phyloP scores from a whole-genome alignment of 2,113 vertebrate species.

The Boulengeromyrus knoepffleri region DNA sequence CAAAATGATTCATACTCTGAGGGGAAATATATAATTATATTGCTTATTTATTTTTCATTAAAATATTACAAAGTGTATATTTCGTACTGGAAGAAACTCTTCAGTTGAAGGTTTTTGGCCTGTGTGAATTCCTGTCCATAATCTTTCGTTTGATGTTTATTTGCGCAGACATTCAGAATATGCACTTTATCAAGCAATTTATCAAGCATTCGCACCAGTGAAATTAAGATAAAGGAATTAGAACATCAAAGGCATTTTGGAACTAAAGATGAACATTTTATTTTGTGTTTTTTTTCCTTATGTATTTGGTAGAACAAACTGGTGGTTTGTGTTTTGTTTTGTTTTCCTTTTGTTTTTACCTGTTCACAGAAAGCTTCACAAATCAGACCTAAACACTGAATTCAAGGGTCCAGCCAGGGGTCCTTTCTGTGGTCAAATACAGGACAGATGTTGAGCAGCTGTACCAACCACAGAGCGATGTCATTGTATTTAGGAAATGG shows the following conservation, averaged over 20 bases:
- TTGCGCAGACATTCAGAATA: neutral
- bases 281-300: neutral
- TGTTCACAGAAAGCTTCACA: neutral
- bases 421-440: neutral
- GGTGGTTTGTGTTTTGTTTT: neutral
- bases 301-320: neutral
- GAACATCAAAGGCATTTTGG: neutral
- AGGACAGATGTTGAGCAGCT: neutral
- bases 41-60: slow-evolving; percentile 56
- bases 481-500: neutral
- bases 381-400: neutral
- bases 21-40: neutral
- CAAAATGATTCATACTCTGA: slow-evolving; percentile 22
- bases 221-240: neutral
- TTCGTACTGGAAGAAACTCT: slow-evolving; percentile 12
- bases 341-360: neutral
- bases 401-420: neutral
- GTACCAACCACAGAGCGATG: neutral
- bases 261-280: neutral
- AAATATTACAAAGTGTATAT: slow-evolving; percentile 18
- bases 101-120: neutral
- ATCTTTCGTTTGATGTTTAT: neutral
- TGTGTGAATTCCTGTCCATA: slow-evolving; percentile 34
- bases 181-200: neutral
- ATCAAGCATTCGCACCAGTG: neutral